phyloP scores from a whole-genome alignment of 2,113 vertebrate species.

The Vulpes ferrilata region DNA sequence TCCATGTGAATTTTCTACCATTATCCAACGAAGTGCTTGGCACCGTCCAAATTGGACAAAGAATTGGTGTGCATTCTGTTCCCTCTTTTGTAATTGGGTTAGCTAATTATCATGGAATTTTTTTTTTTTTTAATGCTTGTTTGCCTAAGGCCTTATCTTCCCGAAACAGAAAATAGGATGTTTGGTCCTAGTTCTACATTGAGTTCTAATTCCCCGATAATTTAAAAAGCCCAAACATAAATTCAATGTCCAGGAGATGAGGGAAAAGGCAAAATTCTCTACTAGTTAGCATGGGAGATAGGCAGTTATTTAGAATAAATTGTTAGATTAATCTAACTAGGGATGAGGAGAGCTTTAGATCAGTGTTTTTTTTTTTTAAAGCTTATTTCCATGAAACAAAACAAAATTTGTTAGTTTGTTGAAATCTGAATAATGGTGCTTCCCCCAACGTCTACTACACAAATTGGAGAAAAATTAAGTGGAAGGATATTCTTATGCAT shows the following conservation, averaged over 20 bases:
- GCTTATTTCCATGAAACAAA: slow-evolving; percentile 38
- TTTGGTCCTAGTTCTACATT: slow-evolving; percentile 34
- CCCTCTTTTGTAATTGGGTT: slow-evolving; percentile 20
- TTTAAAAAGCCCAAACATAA: slow-evolving; percentile 25
- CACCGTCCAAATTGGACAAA: background rate
- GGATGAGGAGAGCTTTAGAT: background rate
- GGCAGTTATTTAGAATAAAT: background rate
- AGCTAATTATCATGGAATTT: background rate
- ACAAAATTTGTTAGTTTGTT: slow-evolving; percentile 2
- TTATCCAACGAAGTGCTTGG: background rate
- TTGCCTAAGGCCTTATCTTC: slow-evolving; percentile 52
- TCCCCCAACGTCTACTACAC: background rate
- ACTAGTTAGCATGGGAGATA: background rate
- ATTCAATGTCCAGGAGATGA: background rate
- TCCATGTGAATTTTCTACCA: background rate
- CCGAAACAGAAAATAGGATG: slow-evolving; percentile 45
- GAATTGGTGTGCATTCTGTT: background rate
- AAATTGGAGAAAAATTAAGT: background rate
- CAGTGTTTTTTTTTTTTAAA: background rate
- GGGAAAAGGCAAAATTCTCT: slow-evolving; percentile 27
- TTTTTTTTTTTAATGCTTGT: background rate
- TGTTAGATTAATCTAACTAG: background rate
- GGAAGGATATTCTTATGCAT: background rate
- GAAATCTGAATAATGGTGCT: background rate
- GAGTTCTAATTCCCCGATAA: background rate